A percentile compares a stretch with the other conserved stretches of the same genome.
Evolutionary conservation across 2,888 invertebrate species (phyloP).

Genomic region (Phoronis australis): DNA sequence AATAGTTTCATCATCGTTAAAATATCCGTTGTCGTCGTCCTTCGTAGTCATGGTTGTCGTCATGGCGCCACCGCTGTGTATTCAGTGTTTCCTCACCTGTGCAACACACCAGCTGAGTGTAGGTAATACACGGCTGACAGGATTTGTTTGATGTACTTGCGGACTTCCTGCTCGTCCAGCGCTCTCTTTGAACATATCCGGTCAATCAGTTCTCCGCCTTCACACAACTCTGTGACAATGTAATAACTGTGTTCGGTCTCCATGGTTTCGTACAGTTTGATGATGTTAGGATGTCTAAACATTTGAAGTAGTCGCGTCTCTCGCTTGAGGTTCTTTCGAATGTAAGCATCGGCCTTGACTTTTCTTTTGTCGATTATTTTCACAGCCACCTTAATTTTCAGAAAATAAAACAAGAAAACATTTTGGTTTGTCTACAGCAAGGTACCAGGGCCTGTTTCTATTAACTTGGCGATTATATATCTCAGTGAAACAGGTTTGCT

Average conservation of each 20-base stretch:
- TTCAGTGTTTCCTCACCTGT: constrained; percentile 39
- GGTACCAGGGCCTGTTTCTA: too few relatives aligned
- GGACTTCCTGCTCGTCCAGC: constrained; percentile 39
- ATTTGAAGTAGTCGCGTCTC: constrained; percentile 47
- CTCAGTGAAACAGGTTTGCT: too few relatives aligned
- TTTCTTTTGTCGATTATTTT: constrained; percentile 50
- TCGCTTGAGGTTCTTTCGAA: constrained; percentile 43
- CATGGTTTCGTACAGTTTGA: constrained; percentile 47
- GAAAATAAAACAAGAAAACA: too few relatives aligned
- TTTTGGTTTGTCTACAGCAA: too few relatives aligned
- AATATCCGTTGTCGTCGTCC: too few relatives aligned
- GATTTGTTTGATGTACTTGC: constrained; percentile 44
- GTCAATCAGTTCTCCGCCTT: constrained; percentile 49
- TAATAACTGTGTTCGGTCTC: constrained; percentile 52
- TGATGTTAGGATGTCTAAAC: constrained; percentile 44
- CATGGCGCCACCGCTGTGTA: too few relatives aligned
- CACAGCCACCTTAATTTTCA: constrained; percentile 50
- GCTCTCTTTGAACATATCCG: constrained; percentile 39
- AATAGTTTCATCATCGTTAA: too few relatives aligned
- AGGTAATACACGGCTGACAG: constrained; percentile 48
- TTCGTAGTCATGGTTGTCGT: too few relatives aligned
- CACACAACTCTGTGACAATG: constrained; percentile 47
- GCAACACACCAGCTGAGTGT: constrained; percentile 45
- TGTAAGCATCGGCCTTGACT: constrained; percentile 45
- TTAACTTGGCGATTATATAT: too few relatives aligned